These are phyloP conservation scores for Adelges cooleyi DNA, from an alignment of 1,140 invertebrate species.

Conservation along the genomic window DNA sequence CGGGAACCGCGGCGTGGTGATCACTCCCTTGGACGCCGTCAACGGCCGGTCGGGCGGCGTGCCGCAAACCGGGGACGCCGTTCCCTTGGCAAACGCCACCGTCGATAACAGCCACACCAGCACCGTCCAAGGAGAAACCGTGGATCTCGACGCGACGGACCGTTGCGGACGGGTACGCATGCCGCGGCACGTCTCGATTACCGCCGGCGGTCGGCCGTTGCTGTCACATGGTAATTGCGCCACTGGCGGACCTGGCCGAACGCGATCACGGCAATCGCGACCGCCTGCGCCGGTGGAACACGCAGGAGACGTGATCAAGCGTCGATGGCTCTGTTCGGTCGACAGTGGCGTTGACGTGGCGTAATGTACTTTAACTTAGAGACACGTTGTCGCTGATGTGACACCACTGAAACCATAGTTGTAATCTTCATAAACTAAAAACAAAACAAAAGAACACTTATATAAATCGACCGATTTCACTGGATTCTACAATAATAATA, in stretches of 20 bases:
- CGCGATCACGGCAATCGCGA: not conserved
- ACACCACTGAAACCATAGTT: no score
- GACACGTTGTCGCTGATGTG: no score
- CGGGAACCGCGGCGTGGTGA: constrained; percentile 74
- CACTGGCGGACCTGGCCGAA: not conserved
- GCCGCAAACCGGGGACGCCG: not conserved
- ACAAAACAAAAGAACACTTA: no score
- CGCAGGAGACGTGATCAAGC: not conserved
- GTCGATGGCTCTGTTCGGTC: not conserved
- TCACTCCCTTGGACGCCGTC: constrained; percentile 43
- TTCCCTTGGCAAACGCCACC: no score
- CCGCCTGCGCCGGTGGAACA: not conserved
- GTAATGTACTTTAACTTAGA: not conserved
- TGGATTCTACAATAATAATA: no score
- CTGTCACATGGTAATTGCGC: no score
- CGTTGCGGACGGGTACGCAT: not conserved
- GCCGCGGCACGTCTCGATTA: not conserved
- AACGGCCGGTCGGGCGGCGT: not conserved
- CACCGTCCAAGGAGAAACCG: not conserved
- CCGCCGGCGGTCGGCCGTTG: not conserved
- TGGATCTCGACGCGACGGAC: no score
- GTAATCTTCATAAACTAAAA: no score
- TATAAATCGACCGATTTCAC: no score
- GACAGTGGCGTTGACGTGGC: not conserved
- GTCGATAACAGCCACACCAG: no score